Percentiles rank a stretch among this genome's conserved stretches.
Conservation (phyloP, 2,113 vertebrate genomes). For the Platichthys stellatus region DNA sequence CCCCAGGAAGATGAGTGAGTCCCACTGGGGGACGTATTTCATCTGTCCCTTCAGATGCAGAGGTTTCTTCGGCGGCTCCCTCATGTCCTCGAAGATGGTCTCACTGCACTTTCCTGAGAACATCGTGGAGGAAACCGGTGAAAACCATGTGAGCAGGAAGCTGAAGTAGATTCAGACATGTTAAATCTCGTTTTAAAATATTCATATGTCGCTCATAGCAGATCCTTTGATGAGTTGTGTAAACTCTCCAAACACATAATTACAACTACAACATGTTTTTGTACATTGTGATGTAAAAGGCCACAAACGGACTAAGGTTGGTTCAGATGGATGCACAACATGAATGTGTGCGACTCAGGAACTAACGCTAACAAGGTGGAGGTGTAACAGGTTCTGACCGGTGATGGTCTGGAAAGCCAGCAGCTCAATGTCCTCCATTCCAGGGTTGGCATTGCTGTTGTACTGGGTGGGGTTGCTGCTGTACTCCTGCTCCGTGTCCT, state of each 20-base stretch:
- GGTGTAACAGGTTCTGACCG: constrained; percentile 60
- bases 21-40: constrained; percentile 84
- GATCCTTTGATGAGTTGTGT: too few relatives aligned
- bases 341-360: background rate
- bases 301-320: too few relatives aligned
- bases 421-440: constrained; percentile 80
- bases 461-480: constrained; percentile 73
- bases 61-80: constrained; percentile 81
- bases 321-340: too few relatives aligned
- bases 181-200: too few relatives aligned
- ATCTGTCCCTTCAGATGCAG: constrained; percentile 84
- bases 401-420: constrained; percentile 83
- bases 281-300: too few relatives aligned
- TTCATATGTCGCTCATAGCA: too few relatives aligned
- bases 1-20: constrained; percentile 83
- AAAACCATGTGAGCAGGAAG: background rate
- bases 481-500: constrained; percentile 75
- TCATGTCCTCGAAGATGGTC: constrained; percentile 83
- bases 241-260: too few relatives aligned
- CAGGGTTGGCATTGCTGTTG: constrained; percentile 77
- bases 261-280: too few relatives aligned
- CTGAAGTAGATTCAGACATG: background rate
- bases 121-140: background rate
- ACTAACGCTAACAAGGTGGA: background rate
- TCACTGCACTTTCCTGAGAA: constrained; percentile 80